Percentiles rank a stretch among this genome's conserved stretches.
These are phyloP conservation scores for Uloborus diversus DNA, from an alignment of 1,140 invertebrate species.

Conservation along the genomic window DNA sequence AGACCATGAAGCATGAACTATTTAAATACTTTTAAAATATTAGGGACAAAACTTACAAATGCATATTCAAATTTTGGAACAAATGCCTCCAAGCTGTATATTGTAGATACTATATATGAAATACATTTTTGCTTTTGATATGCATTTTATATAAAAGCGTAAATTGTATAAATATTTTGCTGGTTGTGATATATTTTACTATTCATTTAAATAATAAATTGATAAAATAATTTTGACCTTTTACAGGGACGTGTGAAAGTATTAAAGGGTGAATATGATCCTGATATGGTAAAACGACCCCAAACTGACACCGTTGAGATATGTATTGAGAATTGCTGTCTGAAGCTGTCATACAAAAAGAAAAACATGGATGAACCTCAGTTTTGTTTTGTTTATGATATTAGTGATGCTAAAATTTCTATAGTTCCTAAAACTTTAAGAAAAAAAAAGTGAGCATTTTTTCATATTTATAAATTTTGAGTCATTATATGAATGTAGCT, in stretches of 20 bases:
- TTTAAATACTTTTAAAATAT: too few relatives aligned
- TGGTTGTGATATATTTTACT: too few relatives aligned
- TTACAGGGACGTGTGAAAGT: conserved; percentile 16
- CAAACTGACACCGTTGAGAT: conserved; percentile 9
- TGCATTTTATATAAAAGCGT: too few relatives aligned
- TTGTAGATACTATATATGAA: too few relatives aligned
- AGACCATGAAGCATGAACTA: too few relatives aligned
- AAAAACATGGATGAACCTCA: neutral
- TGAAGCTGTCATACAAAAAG: neutral
- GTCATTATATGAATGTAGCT: neutral
- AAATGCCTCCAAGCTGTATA: too few relatives aligned
- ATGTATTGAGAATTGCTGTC: conserved; percentile 2
- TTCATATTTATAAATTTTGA: neutral
- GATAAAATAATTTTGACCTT: too few relatives aligned
- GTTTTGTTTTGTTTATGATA: neutral
- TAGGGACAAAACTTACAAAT: too few relatives aligned
- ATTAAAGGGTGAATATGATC: conserved; percentile 32
- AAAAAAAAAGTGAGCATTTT: conserved; percentile 12
- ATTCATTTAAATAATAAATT: too few relatives aligned
- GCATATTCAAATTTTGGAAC: too few relatives aligned
- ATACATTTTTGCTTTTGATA: too few relatives aligned
- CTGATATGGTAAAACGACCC: neutral
- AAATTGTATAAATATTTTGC: too few relatives aligned
- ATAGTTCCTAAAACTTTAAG: conserved; percentile 19
- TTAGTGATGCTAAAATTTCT: conserved; percentile 20